These are phyloP conservation scores for Hemibagrus guttatus DNA, from an alignment of 2,797 vertebrate genomes.

Conservation along the genomic window DNA sequence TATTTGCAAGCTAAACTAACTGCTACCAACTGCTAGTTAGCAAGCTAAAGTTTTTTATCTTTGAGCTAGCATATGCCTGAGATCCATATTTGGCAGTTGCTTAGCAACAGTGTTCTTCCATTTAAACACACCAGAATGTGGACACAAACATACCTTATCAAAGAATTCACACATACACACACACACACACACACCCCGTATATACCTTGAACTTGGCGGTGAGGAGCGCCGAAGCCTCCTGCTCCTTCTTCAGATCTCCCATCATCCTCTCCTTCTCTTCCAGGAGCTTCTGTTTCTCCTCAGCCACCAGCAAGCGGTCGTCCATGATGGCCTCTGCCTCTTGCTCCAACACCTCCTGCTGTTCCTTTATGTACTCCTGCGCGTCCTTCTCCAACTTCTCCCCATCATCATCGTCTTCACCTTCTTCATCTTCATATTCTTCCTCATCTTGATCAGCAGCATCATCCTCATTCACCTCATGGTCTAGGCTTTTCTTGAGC, in stretches of 20 bases:
- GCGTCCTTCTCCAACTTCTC: constrained; percentile 83
- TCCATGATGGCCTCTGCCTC: constrained; percentile 93
- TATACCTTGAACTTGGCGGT: constrained; percentile 92
- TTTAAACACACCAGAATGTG: background rate
- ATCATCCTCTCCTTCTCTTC: constrained; percentile 97
- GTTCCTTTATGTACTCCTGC: constrained; percentile 85
- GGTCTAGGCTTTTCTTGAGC: constrained; percentile 77
- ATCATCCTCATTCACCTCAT: constrained; percentile 58
- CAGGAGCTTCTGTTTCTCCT: constrained; percentile 92
- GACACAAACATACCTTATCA: background rate
- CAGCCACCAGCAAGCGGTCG: constrained; percentile 87
- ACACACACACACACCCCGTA: background rate
- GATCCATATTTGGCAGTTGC: background rate
- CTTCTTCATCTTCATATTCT: constrained; percentile 64
- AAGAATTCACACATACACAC: background rate
- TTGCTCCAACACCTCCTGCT: constrained; percentile 89
- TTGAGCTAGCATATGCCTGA: background rate
- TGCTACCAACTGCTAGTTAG: background rate
- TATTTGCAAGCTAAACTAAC: no score
- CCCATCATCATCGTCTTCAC: constrained; percentile 66
- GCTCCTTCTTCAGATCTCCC: constrained; percentile 88
- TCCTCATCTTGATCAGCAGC: constrained; percentile 69
- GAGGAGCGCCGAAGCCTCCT: constrained; percentile 89
- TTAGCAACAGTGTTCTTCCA: background rate
- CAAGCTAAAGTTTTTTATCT: background rate